phyloP scores from a whole-genome alignment of 1,140 invertebrate genomes.

The Leptopilina boulardi region DNA sequence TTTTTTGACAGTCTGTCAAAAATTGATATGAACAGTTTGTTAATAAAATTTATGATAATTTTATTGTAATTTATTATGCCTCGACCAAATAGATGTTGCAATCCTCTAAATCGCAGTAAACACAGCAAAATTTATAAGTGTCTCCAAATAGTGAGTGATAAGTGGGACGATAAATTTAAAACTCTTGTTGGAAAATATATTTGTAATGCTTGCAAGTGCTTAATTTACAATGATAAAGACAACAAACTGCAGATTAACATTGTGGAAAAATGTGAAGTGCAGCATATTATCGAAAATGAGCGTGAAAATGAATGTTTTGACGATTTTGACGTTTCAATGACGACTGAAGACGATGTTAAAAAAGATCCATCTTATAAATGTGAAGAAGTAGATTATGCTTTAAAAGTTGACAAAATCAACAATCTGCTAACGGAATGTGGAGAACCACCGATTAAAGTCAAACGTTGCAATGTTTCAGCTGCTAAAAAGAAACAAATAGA shows the following conservation, averaged over 20 bases:
- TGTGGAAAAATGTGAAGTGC: neutral
- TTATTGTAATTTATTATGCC: neutral
- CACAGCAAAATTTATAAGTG: slow-evolving; percentile 28
- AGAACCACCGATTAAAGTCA: slow-evolving; percentile 12
- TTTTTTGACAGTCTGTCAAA: no score
- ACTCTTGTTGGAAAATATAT: slow-evolving; percentile 40
- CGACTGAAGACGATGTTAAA: slow-evolving; percentile 43
- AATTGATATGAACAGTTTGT: no score
- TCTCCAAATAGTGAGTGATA: slow-evolving; percentile 38
- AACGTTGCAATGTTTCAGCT: slow-evolving; percentile 27
- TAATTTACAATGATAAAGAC: slow-evolving; percentile 22
- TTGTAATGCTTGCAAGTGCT: slow-evolving; percentile 38
- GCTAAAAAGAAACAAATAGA: slow-evolving; percentile 39
- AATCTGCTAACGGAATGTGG: slow-evolving; percentile 38
- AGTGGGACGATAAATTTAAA: slow-evolving; percentile 36
- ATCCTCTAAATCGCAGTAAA: neutral
- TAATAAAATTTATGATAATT: neutral
- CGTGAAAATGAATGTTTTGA: neutral
- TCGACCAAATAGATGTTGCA: slow-evolving; percentile 3
- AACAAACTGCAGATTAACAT: neutral
- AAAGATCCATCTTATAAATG: slow-evolving; percentile 40
- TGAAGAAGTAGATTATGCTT: slow-evolving; percentile 38
- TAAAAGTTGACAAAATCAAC: slow-evolving; percentile 39
- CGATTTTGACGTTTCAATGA: slow-evolving; percentile 36
- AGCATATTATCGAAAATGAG: neutral